Conservation (phyloP, 2,113 vertebrate genomes). For the Scartelaos histophorus region DNA sequence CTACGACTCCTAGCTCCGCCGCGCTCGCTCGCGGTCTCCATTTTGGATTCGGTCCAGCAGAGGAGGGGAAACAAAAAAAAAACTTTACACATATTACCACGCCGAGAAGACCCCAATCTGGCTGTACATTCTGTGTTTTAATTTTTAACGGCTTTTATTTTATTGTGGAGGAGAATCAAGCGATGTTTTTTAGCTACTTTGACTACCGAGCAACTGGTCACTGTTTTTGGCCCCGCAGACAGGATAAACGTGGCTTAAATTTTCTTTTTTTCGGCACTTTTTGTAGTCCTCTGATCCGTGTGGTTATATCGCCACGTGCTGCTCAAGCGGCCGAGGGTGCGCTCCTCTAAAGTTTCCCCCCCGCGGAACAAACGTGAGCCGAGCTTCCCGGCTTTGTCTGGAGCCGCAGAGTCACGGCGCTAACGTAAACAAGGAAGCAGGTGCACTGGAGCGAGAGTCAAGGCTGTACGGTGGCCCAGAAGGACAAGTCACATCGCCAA, state of each 20-base stretch:
- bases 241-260: constrained; percentile 53
- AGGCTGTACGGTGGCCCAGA: neutral
- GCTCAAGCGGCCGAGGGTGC: constrained; percentile 12
- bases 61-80: constrained; percentile 21
- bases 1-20: constrained; percentile 85
- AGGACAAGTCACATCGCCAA: neutral
- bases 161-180: constrained; percentile 64
- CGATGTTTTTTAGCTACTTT: constrained; percentile 70
- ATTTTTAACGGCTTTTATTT: constrained; percentile 70
- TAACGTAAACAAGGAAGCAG: constrained; percentile 41
- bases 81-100: constrained; percentile 14
- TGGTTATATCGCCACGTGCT: constrained; percentile 28
- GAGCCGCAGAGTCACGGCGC: constrained; percentile 14
- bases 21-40: constrained; percentile 1
- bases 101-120: constrained; percentile 38
- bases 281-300: constrained; percentile 20
- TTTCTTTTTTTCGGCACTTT: constrained; percentile 39
- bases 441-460: constrained; percentile 25
- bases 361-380: constrained; percentile 7
- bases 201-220: constrained; percentile 31
- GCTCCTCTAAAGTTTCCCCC: neutral
- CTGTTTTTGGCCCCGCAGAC: constrained; percentile 36
- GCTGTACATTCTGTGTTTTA: constrained; percentile 74
- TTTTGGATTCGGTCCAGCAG: constrained; percentile 52
- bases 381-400: constrained; percentile 34